Conservation (phyloP, 2,113 vertebrate species). For the Myiozetetes cayanensis region DNA sequence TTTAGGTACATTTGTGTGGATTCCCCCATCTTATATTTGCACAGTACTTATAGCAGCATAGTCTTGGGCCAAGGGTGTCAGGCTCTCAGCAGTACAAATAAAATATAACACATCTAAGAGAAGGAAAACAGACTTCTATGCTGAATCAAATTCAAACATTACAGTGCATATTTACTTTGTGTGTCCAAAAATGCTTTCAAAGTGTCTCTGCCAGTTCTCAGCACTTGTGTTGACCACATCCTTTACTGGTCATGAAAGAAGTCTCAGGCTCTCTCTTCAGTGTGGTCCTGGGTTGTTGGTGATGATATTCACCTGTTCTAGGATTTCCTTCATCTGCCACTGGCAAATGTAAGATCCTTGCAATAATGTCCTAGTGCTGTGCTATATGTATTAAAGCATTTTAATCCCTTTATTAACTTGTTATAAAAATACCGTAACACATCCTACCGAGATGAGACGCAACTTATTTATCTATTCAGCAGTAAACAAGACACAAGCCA, state of each 20-base stretch:
- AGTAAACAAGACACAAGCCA: background rate
- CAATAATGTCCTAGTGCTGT: accelerated
- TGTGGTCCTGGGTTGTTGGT: accelerated
- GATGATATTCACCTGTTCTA: accelerated
- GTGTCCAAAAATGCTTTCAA: background rate
- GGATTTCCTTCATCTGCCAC: background rate
- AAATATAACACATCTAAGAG: background rate
- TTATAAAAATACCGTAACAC: accelerated
- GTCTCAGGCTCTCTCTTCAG: background rate
- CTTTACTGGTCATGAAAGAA: background rate
- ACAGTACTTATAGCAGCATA: background rate
- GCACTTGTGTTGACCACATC: background rate
- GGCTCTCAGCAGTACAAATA: background rate
- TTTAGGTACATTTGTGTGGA: background rate
- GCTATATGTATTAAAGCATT: accelerated
- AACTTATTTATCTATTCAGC: background rate
- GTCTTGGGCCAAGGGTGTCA: background rate
- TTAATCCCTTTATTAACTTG: background rate
- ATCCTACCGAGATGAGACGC: background rate
- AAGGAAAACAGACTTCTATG: background rate
- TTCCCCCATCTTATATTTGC: background rate
- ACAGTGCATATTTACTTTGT: background rate
- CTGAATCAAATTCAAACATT: background rate
- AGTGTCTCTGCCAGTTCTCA: background rate
- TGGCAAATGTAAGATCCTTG: background rate